Conservation (phyloP, 1,140 invertebrate genomes). For the Drosophila lini region DNA sequence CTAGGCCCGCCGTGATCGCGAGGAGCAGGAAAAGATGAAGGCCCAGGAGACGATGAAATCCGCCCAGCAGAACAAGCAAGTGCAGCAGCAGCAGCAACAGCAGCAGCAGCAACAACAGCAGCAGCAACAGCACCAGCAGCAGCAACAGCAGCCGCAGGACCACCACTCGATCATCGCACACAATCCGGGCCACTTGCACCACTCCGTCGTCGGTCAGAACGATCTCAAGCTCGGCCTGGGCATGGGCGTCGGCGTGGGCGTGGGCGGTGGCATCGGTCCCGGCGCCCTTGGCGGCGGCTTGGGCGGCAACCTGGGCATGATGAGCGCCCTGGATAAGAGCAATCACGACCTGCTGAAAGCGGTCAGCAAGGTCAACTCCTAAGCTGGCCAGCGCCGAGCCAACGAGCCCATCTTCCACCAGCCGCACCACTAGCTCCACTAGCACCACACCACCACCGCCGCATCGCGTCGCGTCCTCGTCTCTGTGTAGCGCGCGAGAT, state of each 20-base stretch:
- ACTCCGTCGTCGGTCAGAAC: constrained; percentile 84
- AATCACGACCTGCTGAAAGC: constrained; percentile 87
- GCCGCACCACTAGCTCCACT: constrained; percentile 40
- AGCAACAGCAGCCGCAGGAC: constrained; percentile 86
- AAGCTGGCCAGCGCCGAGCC: constrained; percentile 60
- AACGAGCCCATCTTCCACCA: constrained; percentile 38
- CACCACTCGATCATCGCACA: constrained; percentile 85
- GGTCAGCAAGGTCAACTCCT: constrained; percentile 87
- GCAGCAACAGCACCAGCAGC: constrained; percentile 87
- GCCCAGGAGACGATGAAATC: constrained; percentile 94
- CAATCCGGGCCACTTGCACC: constrained; percentile 83
- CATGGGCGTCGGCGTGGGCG: constrained; percentile 63
- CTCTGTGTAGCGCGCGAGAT: constrained; percentile 51
- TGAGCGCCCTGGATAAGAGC: constrained; percentile 86
- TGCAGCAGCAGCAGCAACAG: constrained; percentile 87
- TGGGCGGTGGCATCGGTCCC: constrained; percentile 62
- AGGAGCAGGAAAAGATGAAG: constrained; percentile 95
- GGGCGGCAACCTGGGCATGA: constrained; percentile 83
- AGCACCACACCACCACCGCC: constrained; percentile 44
- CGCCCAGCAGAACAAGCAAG: constrained; percentile 88
- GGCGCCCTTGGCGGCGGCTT: constrained; percentile 74
- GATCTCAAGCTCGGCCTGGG: constrained; percentile 84
- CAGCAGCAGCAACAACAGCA: constrained; percentile 86
- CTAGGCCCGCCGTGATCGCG: constrained; percentile 91
- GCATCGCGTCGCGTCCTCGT: constrained; percentile 61